phyloP scores from a whole-genome alignment of 2,113 vertebrate genomes.

The Sphaerodactylus townsendi region DNA sequence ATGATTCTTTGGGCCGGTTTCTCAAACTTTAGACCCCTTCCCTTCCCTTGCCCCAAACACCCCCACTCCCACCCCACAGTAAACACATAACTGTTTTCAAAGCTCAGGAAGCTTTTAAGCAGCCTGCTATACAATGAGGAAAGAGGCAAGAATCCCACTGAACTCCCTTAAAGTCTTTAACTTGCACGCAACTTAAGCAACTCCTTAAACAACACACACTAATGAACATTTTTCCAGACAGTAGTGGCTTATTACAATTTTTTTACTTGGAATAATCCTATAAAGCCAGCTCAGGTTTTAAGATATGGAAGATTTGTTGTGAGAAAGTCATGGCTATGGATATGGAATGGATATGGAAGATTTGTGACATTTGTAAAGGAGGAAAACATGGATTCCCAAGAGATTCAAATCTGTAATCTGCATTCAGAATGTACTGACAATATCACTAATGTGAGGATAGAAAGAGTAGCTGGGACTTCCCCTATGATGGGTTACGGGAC shows the following conservation, averaged over 20 bases:
- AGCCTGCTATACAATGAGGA: neutral
- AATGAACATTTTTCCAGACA: neutral
- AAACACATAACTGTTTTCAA: neutral
- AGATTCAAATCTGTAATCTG: neutral
- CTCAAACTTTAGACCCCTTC: neutral
- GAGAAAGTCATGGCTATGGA: too few relatives aligned
- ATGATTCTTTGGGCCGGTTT: neutral
- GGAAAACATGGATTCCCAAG: constrained; percentile 9
- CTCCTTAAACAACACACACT: neutral
- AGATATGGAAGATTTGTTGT: neutral
- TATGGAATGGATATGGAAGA: too few relatives aligned
- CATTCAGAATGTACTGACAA: constrained; percentile 5
- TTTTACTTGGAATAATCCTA: neutral
- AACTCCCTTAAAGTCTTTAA: neutral
- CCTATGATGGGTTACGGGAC: neutral
- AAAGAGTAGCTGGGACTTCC: neutral
- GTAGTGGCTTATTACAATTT: neutral
- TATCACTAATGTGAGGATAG: neutral
- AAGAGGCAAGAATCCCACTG: neutral
- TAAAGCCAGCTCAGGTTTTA: neutral
- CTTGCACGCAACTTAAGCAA: neutral
- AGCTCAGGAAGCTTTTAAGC: neutral
- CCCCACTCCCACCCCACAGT: too few relatives aligned
- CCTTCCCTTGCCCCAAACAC: too few relatives aligned
- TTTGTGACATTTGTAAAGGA: constrained; percentile 5